phyloP scores from a whole-genome alignment of 1,140 invertebrate species.

The Zaprionus davidi region DNA sequence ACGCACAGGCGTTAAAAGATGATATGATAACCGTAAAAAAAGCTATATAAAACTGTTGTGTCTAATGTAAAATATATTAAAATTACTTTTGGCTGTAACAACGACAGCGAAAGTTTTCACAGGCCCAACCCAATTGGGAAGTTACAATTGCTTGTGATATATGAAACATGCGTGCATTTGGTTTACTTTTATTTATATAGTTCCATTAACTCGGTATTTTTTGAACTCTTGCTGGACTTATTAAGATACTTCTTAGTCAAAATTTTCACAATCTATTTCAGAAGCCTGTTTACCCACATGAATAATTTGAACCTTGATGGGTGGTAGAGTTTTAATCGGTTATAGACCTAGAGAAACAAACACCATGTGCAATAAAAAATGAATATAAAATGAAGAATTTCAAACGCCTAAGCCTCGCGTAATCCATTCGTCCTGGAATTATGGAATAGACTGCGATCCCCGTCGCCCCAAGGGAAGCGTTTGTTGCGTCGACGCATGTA shows the following conservation, averaged over 20 bases:
- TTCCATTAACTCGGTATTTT: neutral
- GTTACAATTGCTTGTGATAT: neutral
- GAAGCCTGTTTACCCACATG: neutral
- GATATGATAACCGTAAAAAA: constrained; percentile 6
- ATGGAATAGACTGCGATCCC: constrained; percentile 90
- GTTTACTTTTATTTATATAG: constrained; percentile 21
- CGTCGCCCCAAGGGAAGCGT: constrained; percentile 95
- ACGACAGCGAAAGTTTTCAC: constrained; percentile 37
- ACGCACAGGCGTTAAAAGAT: constrained; percentile 23
- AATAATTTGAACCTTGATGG: neutral
- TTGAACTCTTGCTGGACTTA: neutral
- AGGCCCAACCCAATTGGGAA: neutral
- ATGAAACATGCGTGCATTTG: constrained; percentile 3
- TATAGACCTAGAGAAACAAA: neutral
- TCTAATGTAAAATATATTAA: constrained; percentile 23
- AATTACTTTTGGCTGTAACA: constrained; percentile 10
- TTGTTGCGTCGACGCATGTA: constrained; percentile 89
- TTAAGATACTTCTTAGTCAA: constrained; percentile 1
- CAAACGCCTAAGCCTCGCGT: constrained; percentile 90
- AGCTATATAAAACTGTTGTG: constrained; percentile 1
- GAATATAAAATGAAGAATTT: constrained; percentile 1
- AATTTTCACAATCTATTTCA: neutral
- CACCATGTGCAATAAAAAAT: constrained; percentile 2
- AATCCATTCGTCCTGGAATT: constrained; percentile 91
- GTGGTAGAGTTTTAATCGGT: neutral